phyloP scores from a whole-genome alignment of 1,140 invertebrate genomes.

The Cyclargus thomasi region DNA sequence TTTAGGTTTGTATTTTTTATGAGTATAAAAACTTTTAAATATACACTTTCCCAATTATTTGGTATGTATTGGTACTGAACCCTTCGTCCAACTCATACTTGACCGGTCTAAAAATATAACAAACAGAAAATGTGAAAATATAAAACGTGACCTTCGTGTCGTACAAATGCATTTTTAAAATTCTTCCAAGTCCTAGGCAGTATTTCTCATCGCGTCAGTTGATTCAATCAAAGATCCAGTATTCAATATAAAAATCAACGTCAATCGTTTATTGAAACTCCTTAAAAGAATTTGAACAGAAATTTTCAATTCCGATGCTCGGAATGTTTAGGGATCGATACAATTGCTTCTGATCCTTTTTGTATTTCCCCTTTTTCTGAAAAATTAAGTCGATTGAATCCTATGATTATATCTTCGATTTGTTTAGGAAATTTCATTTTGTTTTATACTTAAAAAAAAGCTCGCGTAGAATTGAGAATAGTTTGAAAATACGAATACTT shows the following conservation, averaged over 20 bases:
- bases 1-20: no score
- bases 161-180: background rate
- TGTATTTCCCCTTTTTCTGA: constrained; percentile 9
- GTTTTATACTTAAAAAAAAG: no score
- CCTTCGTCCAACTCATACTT: no score
- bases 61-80: no score
- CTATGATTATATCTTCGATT: constrained; percentile 7
- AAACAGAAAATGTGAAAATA: no score
- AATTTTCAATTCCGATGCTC: constrained; percentile 7
- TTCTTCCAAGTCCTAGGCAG: background rate
- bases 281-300: constrained; percentile 11
- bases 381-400: constrained; percentile 6
- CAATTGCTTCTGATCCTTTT: constrained; percentile 12
- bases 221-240: background rate
- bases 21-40: no score
- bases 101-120: no score
- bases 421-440: background rate
- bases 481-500: no score
- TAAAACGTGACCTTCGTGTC: no score
- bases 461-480: no score
- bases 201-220: background rate
- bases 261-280: background rate
- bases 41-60: no score
- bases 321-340: constrained; percentile 11
- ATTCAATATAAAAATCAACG: constrained; percentile 3